Conservation (phyloP, 2,888 invertebrate genomes). For the Toxonevra muliebris region DNA sequence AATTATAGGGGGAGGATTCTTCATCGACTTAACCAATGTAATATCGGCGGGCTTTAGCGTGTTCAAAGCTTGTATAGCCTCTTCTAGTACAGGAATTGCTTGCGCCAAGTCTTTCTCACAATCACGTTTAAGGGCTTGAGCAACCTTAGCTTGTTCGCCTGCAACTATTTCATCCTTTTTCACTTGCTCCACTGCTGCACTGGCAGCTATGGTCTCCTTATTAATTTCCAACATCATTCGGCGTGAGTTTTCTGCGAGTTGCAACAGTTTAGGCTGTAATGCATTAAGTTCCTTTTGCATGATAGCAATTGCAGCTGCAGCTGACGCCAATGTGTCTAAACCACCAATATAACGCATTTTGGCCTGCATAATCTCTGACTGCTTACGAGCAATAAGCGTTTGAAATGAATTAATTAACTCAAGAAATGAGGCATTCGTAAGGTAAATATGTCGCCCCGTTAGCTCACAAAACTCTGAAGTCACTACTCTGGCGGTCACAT, state of each 20-base stretch:
- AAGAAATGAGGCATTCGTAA: slow-evolving; percentile 89
- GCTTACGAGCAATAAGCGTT: slow-evolving; percentile 76
- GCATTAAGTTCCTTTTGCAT: slow-evolving; percentile 83
- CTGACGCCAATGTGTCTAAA: slow-evolving; percentile 80
- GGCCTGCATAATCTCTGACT: slow-evolving; percentile 74
- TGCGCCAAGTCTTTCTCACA: slow-evolving; percentile 93
- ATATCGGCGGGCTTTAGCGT: slow-evolving; percentile 92
- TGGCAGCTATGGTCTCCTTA: slow-evolving; percentile 80
- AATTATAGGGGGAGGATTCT: slow-evolving; percentile 88
- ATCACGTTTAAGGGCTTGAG: slow-evolving; percentile 84
- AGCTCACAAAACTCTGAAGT: slow-evolving; percentile 73
- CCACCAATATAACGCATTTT: slow-evolving; percentile 83
- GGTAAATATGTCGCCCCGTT: slow-evolving; percentile 80
- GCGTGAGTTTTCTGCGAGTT: slow-evolving; percentile 81
- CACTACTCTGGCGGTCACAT: slow-evolving; percentile 76
- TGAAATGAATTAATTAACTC: slow-evolving; percentile 84
- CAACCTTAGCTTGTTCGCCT: slow-evolving; percentile 85
- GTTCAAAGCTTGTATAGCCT: slow-evolving; percentile 86
- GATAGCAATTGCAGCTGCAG: slow-evolving; percentile 80
- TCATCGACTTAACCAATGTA: slow-evolving; percentile 91
- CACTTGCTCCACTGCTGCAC: slow-evolving; percentile 80
- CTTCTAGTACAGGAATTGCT: slow-evolving; percentile 86
- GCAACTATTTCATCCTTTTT: slow-evolving; percentile 88
- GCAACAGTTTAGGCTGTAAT: slow-evolving; percentile 83
- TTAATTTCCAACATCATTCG: slow-evolving; percentile 82